A percentile compares a stretch with the other conserved stretches of the same genome.
Conservation (phyloP, 2,888 invertebrate species). For the Chaitophorus viminalis region DNA sequence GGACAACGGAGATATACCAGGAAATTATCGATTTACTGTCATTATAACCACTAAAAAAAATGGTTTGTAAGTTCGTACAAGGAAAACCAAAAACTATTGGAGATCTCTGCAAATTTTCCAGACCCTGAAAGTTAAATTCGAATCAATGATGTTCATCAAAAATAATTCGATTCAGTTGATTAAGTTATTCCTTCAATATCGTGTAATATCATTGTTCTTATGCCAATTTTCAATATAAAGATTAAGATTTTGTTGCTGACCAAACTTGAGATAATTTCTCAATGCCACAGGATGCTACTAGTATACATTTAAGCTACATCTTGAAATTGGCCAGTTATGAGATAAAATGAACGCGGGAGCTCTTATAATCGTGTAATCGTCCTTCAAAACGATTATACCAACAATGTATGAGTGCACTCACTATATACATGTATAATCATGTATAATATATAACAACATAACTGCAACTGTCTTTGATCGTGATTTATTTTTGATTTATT, state of each 20-base stretch:
- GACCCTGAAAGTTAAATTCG: too few species aligned
- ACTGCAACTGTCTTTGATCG: neutral
- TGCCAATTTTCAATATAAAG: neutral
- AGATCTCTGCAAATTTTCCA: too few species aligned
- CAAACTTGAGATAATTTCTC: neutral
- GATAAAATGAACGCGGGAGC: neutral
- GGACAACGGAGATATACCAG: too few species aligned
- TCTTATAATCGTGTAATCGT: neutral
- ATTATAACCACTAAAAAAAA: too few species aligned
- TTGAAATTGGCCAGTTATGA: neutral
- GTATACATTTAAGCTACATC: neutral
- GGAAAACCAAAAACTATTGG: too few species aligned
- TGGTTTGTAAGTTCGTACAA: too few species aligned
- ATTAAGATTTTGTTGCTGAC: neutral
- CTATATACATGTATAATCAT: too few species aligned
- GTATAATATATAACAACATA: too few species aligned
- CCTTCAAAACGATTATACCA: neutral
- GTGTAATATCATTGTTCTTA: neutral
- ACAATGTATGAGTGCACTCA: neutral
- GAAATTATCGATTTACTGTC: too few species aligned
- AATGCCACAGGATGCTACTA: neutral
- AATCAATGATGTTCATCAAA: too few species aligned
- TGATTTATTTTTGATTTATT: neutral
- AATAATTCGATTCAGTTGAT: too few species aligned
- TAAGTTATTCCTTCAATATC: neutral